Conservation (phyloP, 1,140 invertebrate genomes). For the Cataglyphis hispanica region DNA sequence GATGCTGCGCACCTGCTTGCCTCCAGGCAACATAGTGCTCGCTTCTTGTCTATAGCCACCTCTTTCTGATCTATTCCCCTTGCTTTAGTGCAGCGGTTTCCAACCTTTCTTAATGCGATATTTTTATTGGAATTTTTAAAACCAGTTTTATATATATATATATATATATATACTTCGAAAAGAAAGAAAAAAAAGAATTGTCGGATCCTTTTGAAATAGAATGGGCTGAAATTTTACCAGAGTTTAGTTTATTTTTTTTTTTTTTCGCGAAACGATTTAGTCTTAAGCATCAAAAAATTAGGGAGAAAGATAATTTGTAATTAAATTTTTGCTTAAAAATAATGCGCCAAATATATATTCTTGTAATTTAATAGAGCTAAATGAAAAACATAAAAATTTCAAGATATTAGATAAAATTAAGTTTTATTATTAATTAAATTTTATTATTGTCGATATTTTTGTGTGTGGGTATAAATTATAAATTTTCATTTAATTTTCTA, state of each 20-base stretch:
- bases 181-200: not conserved
- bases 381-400: not conserved
- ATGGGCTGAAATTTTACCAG: not conserved
- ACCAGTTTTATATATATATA: conserved; percentile 26
- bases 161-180: too few species aligned
- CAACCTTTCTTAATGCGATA: conserved; percentile 35
- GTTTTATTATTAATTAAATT: too few species aligned
- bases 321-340: not conserved
- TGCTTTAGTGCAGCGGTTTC: conserved; percentile 59
- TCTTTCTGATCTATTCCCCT: conserved; percentile 65
- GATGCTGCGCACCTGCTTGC: conserved; percentile 80
- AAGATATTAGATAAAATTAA: not conserved
- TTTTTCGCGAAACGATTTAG: not conserved
- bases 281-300: not conserved
- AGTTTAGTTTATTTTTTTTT: not conserved
- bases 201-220: not conserved
- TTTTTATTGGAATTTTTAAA: conserved; percentile 48
- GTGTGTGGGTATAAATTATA: not conserved
- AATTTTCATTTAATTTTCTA: not conserved
- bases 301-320: not conserved
- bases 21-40: conserved; percentile 70
- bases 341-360: too few species aligned
- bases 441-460: not conserved
- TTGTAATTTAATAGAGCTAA: not conserved
- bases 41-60: conserved; percentile 65